Evolutionary conservation across 2,888 invertebrate species (phyloP), one percentile per base, ranked within the genome.

Genomic region (Polietes domitor): DNA sequence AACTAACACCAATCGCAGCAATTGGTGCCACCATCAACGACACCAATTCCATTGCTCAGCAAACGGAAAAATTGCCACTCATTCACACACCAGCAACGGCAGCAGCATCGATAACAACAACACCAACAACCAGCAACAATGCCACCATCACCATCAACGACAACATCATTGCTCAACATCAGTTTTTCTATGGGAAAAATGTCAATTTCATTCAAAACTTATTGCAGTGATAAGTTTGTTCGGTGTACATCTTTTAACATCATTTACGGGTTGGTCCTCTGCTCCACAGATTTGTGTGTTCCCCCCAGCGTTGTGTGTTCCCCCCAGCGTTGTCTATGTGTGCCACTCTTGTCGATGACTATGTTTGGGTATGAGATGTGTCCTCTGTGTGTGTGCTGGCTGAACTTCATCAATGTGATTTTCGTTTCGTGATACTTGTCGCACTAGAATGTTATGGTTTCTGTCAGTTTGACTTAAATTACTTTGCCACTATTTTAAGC

Each of bases 181-280:
- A 43, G 68, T 24, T 41, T 68, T 68, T 43, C 43, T 19, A 68
- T 19, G 10, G 41, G 63, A 61, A 73, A 71, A 80, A 80, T 77
- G 77, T 83, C 83, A 83, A 70, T 70, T 80, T 80, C 73, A 83
- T 63, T 77, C 37, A 41, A 83, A n/a, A 83, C 68, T 80, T 70
- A 70, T 80, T 68, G 63, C 70, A 68, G 50, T 63, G 80, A 83
- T 70, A 80, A 83, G 73, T 77, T 80, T 63, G 55, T 80, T 63
- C 17, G 75, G 19, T 41, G 37, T 58, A 73, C 68, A 26, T 82
- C 58, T 75, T 58, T 76, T 68, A 76, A 74, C 41, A 82, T 68
- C 58, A 79, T 82, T 79, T 76, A 76, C 58, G 43, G 43, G 26
- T 50, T 68, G 21, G 21, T 37, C 37, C 37, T 37, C 37, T 37